Evolutionary conservation across 1,140 invertebrate species (phyloP).

Genomic region (Lamellibrachia luymesi): DNA sequence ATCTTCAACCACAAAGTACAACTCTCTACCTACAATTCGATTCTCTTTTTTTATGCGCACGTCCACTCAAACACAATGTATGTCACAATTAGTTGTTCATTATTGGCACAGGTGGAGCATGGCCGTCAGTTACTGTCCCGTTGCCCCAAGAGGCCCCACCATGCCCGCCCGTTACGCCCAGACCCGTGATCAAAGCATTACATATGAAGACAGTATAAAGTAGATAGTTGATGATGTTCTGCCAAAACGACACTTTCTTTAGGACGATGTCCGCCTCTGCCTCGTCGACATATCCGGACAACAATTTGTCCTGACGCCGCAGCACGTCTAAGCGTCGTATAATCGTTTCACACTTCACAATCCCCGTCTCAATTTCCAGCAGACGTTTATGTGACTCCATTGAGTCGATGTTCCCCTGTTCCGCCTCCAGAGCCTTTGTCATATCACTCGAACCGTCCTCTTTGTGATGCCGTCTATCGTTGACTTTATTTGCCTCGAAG

Average conservation of each 20-base stretch:
- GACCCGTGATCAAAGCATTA: slow-evolving; percentile 14
- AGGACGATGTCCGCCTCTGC: background rate
- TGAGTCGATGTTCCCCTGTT: background rate
- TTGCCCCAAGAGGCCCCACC: background rate
- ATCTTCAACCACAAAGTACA: too few species aligned
- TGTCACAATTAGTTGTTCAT: too few species aligned
- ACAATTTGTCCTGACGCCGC: too few species aligned
- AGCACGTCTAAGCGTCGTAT: background rate
- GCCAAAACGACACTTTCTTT: slow-evolving; percentile 16
- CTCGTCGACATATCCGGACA: background rate
- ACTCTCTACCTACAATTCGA: too few species aligned
- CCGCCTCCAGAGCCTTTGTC: background rate
- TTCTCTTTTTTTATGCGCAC: too few species aligned
- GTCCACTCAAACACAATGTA: too few species aligned
- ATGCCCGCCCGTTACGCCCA: background rate
- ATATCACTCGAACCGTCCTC: too few species aligned
- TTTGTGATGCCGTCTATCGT: too few species aligned
- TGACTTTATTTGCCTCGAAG: too few species aligned
- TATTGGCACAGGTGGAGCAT: too few species aligned
- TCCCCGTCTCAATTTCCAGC: background rate
- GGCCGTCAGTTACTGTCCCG: too few species aligned
- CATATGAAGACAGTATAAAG: slow-evolving; percentile 9
- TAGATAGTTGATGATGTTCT: slow-evolving; percentile 14
- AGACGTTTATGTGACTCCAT: background rate
- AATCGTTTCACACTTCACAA: background rate